Percentiles rank a stretch among this genome's conserved stretches.
Evolutionary conservation across 1,140 invertebrate genomes (phyloP).

Genomic region (Theocolax elegans): DNA sequence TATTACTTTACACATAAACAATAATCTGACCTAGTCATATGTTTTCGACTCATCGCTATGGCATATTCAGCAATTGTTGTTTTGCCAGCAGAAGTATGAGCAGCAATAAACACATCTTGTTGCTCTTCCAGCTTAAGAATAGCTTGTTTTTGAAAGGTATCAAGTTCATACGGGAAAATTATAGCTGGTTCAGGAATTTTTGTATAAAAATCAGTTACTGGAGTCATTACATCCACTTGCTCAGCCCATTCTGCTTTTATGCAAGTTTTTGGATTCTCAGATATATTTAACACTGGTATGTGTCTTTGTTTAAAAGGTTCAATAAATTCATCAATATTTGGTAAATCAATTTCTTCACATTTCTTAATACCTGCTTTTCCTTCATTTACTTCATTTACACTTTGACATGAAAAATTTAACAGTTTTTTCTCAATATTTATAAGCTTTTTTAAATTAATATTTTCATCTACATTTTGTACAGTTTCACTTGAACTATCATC

Average conservation of each 20-base stretch:
- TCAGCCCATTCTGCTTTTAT: conserved; percentile 84
- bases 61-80: conserved; percentile 99
- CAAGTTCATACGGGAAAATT: conserved; percentile 92
- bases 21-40: conserved; percentile 87
- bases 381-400: conserved; percentile 15
- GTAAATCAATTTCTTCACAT: conserved; percentile 45
- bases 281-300: conserved; percentile 69
- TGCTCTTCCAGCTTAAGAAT: conserved; percentile 94
- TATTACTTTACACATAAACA: too few relatives aligned
- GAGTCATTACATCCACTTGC: conserved; percentile 81
- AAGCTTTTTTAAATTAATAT: conserved; percentile 17
- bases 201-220: conserved; percentile 85
- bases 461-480: conserved; percentile 11
- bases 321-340: conserved; percentile 53
- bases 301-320: conserved; percentile 58
- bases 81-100: conserved; percentile 99
- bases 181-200: conserved; percentile 87
- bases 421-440: conserved; percentile 20
- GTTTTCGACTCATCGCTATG: conserved; percentile 90
- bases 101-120: conserved; percentile 97
- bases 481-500: conserved; percentile 8
- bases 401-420: conserved; percentile 18
- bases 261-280: conserved; percentile 46
- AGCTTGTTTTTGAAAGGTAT: conserved; percentile 97
- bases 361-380: conserved; percentile 41